These are phyloP conservation scores for Chlorops oryzae DNA, from an alignment of 1,140 invertebrate species.

Conservation along the genomic window DNA sequence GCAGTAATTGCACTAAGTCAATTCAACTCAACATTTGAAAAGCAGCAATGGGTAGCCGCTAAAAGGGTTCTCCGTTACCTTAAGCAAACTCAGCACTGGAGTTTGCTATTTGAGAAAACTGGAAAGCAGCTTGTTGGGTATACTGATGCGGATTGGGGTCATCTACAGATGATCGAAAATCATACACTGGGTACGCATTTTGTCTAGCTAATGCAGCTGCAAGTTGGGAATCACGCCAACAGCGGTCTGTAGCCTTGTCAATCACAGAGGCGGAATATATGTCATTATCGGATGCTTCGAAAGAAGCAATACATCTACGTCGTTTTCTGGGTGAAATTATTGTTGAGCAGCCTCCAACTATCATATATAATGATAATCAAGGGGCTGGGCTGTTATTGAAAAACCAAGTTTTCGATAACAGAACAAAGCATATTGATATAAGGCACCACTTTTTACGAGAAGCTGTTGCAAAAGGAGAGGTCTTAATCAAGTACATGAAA, in stretches of 20 bases:
- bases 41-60: no score
- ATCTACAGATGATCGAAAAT: constrained; percentile 3
- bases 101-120: no score
- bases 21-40: constrained; percentile 43
- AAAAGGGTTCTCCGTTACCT: no score
- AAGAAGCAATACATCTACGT: constrained; percentile 21
- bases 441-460: constrained; percentile 27
- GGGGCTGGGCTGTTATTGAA: constrained; percentile 41
- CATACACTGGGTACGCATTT: constrained; percentile 8
- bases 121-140: neutral
- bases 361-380: constrained; percentile 40
- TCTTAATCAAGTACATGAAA: constrained; percentile 19
- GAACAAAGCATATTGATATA: constrained; percentile 36
- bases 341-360: neutral
- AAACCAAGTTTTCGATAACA: constrained; percentile 42
- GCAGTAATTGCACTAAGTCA: constrained; percentile 47
- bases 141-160: neutral
- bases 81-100: no score
- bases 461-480: constrained; percentile 14
- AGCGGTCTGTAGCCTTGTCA: constrained; percentile 29
- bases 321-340: constrained; percentile 10
- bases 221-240: constrained; percentile 47
- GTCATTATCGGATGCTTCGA: constrained; percentile 26
- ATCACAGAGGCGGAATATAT: constrained; percentile 47
- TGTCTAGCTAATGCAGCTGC: constrained; percentile 31